Conservation (phyloP, 2,113 vertebrate genomes). For the Silurus asotus region DNA sequence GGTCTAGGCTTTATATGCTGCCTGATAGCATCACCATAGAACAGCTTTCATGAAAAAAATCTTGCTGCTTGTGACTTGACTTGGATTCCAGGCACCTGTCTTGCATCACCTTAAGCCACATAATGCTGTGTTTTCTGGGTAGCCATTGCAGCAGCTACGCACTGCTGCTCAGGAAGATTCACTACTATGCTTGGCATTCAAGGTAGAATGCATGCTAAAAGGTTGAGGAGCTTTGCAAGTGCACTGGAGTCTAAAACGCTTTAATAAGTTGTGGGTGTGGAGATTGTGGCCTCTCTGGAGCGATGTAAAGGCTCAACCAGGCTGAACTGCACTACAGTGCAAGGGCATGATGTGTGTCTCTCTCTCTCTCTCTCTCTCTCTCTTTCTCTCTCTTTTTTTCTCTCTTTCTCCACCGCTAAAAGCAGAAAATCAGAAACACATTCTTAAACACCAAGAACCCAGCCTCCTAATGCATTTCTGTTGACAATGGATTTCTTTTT, state of each 20-base stretch:
- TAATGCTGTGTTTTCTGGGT: conserved; percentile 52
- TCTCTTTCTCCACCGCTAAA: conserved; percentile 52
- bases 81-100: conserved; percentile 32
- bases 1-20: conserved; percentile 34
- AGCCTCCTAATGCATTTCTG: conserved; percentile 8
- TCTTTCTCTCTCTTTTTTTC: conserved; percentile 36
- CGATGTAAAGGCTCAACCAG: conserved; percentile 46
- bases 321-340: conserved; percentile 35
- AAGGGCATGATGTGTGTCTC: conserved; percentile 31
- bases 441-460: neutral
- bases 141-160: conserved; percentile 61
- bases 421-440: conserved; percentile 5
- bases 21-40: conserved; percentile 39
- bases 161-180: conserved; percentile 67
- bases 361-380: conserved; percentile 1
- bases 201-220: conserved; percentile 65
- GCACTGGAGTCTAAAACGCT: conserved; percentile 71
- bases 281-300: conserved; percentile 39
- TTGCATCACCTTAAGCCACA: conserved; percentile 40
- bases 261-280: conserved; percentile 69
- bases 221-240: conserved; percentile 55
- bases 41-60: conserved; percentile 34
- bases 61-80: conserved; percentile 35
- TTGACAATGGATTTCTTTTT: neutral
- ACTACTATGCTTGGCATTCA: conserved; percentile 73